Conservation (phyloP, 1,140 invertebrate genomes). For the Pygmarrhopalites habei region DNA sequence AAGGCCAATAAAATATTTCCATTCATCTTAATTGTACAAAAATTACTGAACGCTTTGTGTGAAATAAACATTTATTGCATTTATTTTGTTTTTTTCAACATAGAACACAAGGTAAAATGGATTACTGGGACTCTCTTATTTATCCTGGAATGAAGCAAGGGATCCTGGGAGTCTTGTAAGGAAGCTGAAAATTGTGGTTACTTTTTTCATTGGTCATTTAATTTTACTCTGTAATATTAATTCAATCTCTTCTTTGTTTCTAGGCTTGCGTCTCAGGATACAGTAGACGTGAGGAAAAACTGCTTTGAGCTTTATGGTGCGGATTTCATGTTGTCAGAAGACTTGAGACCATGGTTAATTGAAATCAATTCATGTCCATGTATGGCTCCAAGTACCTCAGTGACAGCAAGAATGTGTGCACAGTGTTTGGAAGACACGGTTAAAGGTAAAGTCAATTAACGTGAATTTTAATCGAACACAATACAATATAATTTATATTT, state of each 20-base stretch:
- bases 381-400: constrained; percentile 77
- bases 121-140: constrained; percentile 67
- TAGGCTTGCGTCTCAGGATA: constrained; percentile 63
- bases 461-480: not conserved
- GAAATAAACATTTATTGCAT: too few relatives aligned
- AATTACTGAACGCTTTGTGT: not conserved
- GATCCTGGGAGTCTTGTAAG: constrained; percentile 67
- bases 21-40: constrained; percentile 55
- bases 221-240: too few relatives aligned
- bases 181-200: too few relatives aligned
- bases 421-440: constrained; percentile 84
- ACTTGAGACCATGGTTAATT: constrained; percentile 83
- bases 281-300: constrained; percentile 74
- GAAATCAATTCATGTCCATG: constrained; percentile 93
- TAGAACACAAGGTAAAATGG: constrained; percentile 56
- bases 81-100: constrained; percentile 4
- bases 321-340: constrained; percentile 84
- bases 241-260: too few relatives aligned
- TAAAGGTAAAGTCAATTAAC: constrained; percentile 60
- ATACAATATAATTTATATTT: constrained; percentile 11
- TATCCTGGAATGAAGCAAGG: constrained; percentile 85
- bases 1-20: constrained; percentile 18
- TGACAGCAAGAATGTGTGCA: constrained; percentile 76
- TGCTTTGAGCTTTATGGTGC: constrained; percentile 90
- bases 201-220: too few relatives aligned